phyloP scores from a whole-genome alignment of 2,113 vertebrate species.

The Phylloscopus whistleri region DNA sequence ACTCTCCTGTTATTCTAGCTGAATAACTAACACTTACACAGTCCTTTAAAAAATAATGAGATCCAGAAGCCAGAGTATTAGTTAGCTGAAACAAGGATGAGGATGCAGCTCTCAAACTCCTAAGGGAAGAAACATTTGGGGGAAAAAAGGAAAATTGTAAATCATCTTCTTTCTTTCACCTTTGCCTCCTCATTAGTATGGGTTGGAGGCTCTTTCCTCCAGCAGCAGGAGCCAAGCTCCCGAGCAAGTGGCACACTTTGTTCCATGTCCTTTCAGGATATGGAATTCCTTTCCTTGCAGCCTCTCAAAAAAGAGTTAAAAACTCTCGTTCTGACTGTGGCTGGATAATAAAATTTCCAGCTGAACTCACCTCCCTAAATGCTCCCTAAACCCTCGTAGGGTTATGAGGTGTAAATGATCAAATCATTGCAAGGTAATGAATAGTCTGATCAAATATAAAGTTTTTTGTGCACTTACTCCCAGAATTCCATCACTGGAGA shows the following conservation, averaged over 20 bases:
- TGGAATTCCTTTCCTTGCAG: not conserved
- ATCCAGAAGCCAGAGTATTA: not conserved
- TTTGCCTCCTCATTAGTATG: constrained; percentile 55
- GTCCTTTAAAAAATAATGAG: not conserved
- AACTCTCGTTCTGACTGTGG: not conserved
- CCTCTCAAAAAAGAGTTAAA: not conserved
- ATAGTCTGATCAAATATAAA: not conserved
- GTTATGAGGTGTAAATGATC: not conserved
- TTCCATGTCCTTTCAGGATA: constrained; percentile 44
- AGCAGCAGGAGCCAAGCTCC: constrained; percentile 42
- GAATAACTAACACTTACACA: not conserved
- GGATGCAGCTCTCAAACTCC: not conserved
- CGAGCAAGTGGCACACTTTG: constrained; percentile 49
- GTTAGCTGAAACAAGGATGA: not conserved
- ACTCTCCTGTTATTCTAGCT: not conserved
- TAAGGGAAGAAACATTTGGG: not conserved
- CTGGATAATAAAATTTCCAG: not conserved
- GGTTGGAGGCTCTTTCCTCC: constrained; percentile 18
- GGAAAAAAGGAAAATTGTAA: not conserved
- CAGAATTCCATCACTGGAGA: constrained; percentile 99
- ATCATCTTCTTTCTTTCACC: constrained; percentile 1
- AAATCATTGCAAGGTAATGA: not conserved
- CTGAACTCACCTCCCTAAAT: not conserved
- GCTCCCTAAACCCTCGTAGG: no score
- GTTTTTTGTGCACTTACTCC: constrained; percentile 87